Evolutionary conservation across 2,113 vertebrate species (phyloP).

Genomic region (Tyto alba): DNA sequence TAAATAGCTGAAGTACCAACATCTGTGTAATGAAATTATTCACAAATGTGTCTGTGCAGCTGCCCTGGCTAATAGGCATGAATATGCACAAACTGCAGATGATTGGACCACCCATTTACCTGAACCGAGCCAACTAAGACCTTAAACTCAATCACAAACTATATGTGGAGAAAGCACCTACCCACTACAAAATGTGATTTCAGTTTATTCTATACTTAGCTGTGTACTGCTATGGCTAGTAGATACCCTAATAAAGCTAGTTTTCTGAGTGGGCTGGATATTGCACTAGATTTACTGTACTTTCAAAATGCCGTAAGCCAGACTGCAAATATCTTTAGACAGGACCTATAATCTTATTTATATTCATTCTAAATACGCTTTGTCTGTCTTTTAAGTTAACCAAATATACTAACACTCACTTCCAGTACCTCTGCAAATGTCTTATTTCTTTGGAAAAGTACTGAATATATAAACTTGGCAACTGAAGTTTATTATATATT

Average conservation of each 20-base stretch:
- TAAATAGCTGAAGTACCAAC: neutral
- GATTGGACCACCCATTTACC: neutral
- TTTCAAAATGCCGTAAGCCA: slow-evolving; percentile 12
- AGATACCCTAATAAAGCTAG: neutral
- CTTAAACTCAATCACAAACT: neutral
- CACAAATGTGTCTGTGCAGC: neutral
- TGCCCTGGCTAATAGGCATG: neutral
- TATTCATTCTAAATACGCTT: neutral
- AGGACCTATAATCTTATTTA: neutral
- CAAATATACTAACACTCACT: neutral
- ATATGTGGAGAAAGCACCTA: neutral
- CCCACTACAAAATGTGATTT: neutral
- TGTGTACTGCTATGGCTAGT: neutral
- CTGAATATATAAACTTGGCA: neutral
- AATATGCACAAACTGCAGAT: neutral
- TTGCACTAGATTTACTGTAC: neutral
- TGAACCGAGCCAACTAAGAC: neutral
- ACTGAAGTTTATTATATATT: neutral
- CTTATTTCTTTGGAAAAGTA: neutral
- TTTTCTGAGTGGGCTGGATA: neutral
- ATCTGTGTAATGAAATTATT: neutral
- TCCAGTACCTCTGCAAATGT: neutral
- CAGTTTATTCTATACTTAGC: neutral
- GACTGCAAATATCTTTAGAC: neutral
- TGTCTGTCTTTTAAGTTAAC: neutral